phyloP scores from a whole-genome alignment of 2,888 invertebrate genomes.

The Mechanitis messenoides region DNA sequence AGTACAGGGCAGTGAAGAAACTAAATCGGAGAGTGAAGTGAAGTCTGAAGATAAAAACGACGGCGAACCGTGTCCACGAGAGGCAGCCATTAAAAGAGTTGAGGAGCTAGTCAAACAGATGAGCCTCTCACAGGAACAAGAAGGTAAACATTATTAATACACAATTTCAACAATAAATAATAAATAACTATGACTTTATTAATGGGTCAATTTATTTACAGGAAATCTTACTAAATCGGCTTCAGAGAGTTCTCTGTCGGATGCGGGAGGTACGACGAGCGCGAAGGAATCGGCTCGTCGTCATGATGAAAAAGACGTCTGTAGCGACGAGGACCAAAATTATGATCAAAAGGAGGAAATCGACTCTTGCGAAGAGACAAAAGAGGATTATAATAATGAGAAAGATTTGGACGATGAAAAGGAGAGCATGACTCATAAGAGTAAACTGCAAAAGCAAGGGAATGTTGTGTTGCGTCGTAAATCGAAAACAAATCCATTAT shows the following conservation, averaged over 20 bases:
- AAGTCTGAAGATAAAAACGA: conserved; percentile 45
- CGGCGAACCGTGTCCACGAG: conserved; percentile 51
- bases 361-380: conserved; percentile 59
- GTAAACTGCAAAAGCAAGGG: conserved; percentile 63
- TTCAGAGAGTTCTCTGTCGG: conserved; percentile 92
- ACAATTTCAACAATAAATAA: neutral
- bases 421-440: conserved; percentile 37
- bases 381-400: conserved; percentile 56
- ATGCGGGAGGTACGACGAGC: conserved; percentile 80
- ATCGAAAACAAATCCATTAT: conserved; percentile 80
- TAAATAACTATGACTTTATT: neutral
- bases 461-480: conserved; percentile 78
- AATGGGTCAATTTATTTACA: conserved; percentile 22
- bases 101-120: conserved; percentile 87
- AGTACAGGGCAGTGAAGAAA: conserved; percentile 50
- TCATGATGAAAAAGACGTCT: conserved; percentile 83
- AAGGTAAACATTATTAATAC: conserved; percentile 56
- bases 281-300: conserved; percentile 83
- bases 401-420: conserved; percentile 48
- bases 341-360: conserved; percentile 37
- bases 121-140: conserved; percentile 82
- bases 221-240: conserved; percentile 83
- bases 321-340: conserved; percentile 80
- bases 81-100: conserved; percentile 76
- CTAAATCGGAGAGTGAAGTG: conserved; percentile 37